Evolutionary conservation across 2,888 invertebrate genomes (phyloP).

Genomic region (Amblyjoppa fuscipennis): DNA sequence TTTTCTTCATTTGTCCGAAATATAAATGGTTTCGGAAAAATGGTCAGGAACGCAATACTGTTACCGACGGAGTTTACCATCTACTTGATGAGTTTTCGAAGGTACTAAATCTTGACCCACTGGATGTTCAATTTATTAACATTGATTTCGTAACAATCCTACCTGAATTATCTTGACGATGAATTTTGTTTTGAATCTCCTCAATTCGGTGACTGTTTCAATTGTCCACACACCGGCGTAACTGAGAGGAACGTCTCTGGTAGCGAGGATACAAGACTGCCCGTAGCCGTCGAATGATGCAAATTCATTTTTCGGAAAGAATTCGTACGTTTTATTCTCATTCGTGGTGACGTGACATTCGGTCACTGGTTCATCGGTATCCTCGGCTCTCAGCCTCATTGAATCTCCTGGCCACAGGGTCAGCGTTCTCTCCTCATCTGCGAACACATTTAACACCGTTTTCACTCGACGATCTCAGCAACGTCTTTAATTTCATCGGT

Average conservation of each 20-base stretch:
- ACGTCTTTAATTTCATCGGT: not conserved
- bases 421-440: conserved; percentile 30
- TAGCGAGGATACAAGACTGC: not conserved
- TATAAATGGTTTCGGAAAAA: no score
- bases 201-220: not conserved
- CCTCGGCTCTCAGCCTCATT: not conserved
- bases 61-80: not conserved
- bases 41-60: no score
- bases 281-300: not conserved
- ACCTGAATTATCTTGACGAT: not conserved
- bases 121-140: not conserved
- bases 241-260: not conserved
- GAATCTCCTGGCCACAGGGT: not conserved
- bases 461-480: conserved; percentile 18
- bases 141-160: not conserved
- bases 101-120: not conserved
- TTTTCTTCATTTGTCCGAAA: no score
- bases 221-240: conserved; percentile 7
- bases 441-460: conserved; percentile 37
- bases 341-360: not conserved
- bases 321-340: not conserved
- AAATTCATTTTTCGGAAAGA: not conserved
- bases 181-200: not conserved
- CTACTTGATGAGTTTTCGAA: not conserved
- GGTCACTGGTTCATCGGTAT: not conserved